Evolutionary conservation across 2,888 invertebrate genomes (phyloP).

Genomic region (Agelastica alni): DNA sequence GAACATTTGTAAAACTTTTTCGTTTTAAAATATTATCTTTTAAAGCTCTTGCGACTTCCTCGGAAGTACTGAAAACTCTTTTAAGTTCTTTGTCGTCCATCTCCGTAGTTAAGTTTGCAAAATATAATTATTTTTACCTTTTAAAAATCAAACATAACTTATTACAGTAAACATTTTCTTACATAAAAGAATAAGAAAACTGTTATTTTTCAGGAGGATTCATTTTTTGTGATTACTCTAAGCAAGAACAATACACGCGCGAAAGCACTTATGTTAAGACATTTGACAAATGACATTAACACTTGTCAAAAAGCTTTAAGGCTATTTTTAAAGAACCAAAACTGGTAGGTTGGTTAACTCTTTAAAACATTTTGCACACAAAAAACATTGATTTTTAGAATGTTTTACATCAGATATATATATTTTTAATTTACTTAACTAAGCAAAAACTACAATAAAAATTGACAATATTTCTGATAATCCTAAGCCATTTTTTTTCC

Average conservation of each 20-base stretch:
- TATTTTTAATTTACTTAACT: no score
- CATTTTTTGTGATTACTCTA: neutral
- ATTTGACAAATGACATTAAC: neutral
- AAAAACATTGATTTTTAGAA: no score
- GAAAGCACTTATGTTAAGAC: neutral
- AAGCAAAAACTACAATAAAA: no score
- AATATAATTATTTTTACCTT: neutral
- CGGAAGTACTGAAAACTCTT: slow-evolving; percentile 1
- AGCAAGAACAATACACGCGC: neutral
- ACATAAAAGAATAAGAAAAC: neutral
- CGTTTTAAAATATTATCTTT: slow-evolving; percentile 5
- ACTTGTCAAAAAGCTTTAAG: neutral
- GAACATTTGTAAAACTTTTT: slow-evolving; percentile 6
- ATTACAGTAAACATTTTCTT: slow-evolving; percentile 13
- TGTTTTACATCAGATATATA: no score
- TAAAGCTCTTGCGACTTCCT: neutral
- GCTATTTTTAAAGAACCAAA: no score
- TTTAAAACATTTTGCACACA: no score
- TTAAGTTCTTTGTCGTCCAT: slow-evolving; percentile 14
- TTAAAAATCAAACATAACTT: neutral
- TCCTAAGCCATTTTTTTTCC: no score
- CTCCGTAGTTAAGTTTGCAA: slow-evolving; percentile 4
- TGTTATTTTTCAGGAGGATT: neutral
- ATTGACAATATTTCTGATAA: no score
- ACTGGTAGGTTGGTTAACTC: no score